Evolutionary conservation across 2,113 vertebrate genomes (phyloP), one percentile per base, ranked within the genome.

Genomic region (Channa maculata): DNA sequence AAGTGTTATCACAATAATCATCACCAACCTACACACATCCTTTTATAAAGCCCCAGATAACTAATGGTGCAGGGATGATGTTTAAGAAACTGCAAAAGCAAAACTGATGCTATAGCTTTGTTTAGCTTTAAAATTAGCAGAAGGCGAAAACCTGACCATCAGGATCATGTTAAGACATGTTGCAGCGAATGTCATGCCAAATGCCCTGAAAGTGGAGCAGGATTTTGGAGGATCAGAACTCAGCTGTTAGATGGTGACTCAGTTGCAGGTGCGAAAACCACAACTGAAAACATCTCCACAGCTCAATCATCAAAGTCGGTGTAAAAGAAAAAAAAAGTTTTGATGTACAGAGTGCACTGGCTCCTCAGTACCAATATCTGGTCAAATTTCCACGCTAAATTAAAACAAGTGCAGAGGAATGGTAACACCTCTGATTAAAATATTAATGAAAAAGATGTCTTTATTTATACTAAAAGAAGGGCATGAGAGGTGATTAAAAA

Each of bases 21-120:
- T 10, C 68, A 59, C 11, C 64, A 14, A 51, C 80, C 68, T 64
- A 88, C 83, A 71, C 79, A 85, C 79, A 84, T 80, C 80, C 80
- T 77, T 76, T 43, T 43, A 38, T 12, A 79, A 15, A 34, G 14
- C 11, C 15, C 24, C 11, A 48, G 13, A 43, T 36, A 5, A 12
- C 8, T 15, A 3, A 9, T 34, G 6, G 9, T 50, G 41, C 2
- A 3, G 57, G 10, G 10, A 24, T 5, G 5, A n/a, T 12, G 10
- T 46, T 14, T n/a, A 48, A 43, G 3, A 50, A 14, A 14, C n/a
- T 6, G 5, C 11, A 46, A 49, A 38, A 5, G 15, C 36, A 41
- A 2, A 24, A 41, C 37, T 3, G 15, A 45, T 9, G 49, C 45
- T 5, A 43, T 62, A 58, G 5, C 10, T 51, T 36, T 52, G 13